Conservation (phyloP, 2,888 invertebrate genomes). For the Sarcophaga subvicina region DNA sequence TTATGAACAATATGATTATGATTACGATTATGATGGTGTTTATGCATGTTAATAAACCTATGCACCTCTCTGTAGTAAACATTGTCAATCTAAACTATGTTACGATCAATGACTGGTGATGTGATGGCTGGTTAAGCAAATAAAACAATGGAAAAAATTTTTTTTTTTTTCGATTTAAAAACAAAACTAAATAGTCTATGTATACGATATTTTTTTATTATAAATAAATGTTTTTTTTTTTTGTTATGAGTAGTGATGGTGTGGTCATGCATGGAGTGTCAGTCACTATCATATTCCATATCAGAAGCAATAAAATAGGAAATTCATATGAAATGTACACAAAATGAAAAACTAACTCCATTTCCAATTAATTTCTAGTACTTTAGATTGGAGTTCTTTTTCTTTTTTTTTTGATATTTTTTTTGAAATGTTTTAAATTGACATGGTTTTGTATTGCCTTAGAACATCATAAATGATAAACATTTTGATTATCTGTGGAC, state of each 20-base stretch:
- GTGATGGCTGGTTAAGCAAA: too few species aligned
- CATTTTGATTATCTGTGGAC: conserved; percentile 12
- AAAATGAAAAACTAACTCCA: background rate
- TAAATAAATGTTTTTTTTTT: background rate
- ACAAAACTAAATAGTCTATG: too few species aligned
- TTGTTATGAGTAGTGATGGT: background rate
- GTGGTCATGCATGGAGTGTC: background rate
- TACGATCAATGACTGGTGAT: too few species aligned
- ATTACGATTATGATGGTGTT: conserved; percentile 15
- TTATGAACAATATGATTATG: conserved; percentile 34
- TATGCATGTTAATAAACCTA: too few species aligned
- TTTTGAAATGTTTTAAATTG: conserved; percentile 13
- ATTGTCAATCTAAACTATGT: background rate
- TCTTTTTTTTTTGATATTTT: background rate
- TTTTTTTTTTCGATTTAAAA: too few species aligned
- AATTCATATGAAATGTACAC: background rate
- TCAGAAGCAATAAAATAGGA: conserved; percentile 22
- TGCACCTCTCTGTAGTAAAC: background rate
- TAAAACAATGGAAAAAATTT: too few species aligned
- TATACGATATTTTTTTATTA: too few species aligned
- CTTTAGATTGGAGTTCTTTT: too few species aligned
- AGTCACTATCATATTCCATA: background rate
- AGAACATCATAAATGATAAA: conserved; percentile 33
- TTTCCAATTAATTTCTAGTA: conserved; percentile 38
- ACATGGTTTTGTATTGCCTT: conserved; percentile 21